phyloP scores from a whole-genome alignment of 2,888 invertebrate genomes.

The Matsumyia berberina region DNA sequence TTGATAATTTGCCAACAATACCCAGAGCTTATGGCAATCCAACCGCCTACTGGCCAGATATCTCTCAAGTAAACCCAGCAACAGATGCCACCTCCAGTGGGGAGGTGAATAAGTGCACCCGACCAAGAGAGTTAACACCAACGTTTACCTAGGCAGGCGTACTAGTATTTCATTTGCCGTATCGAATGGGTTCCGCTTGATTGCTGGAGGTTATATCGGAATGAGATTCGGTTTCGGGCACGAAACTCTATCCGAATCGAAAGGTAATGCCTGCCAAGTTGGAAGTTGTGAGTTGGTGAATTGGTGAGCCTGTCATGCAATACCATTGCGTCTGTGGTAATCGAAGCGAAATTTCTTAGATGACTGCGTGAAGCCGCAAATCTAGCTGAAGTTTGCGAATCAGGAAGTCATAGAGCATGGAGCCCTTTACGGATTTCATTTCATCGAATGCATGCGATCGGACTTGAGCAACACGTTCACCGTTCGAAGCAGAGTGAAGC shows the following conservation, averaged over 20 bases:
- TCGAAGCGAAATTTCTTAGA: too few species aligned
- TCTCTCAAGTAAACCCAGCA: conserved; percentile 45
- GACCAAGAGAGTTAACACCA: conserved; percentile 31
- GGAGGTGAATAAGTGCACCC: conserved; percentile 47
- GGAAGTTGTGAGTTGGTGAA: conserved; percentile 29
- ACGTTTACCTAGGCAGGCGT: conserved; percentile 58
- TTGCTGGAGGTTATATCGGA: conserved; percentile 59
- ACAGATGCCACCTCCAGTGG: conserved; percentile 37
- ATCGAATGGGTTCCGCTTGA: conserved; percentile 67
- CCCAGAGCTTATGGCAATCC: conserved; percentile 38
- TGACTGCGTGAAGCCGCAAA: conserved; percentile 35
- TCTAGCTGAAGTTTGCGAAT: conserved; percentile 36
- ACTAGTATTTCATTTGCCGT: conserved; percentile 64
- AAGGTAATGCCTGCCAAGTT: conserved; percentile 57
- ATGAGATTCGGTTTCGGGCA: conserved; percentile 53
- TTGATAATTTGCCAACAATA: conserved; percentile 54
- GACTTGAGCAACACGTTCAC: conserved; percentile 44
- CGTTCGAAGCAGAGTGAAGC: conserved; percentile 31
- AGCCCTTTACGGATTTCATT: conserved; percentile 54
- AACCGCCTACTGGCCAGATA: conserved; percentile 25
- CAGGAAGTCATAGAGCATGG: conserved; percentile 60
- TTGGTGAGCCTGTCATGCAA: conserved; percentile 49
- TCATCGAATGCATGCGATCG: conserved; percentile 34
- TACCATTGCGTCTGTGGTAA: conserved; percentile 60
- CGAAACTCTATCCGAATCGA: conserved; percentile 57